Evolutionary conservation across 2,888 invertebrate genomes (phyloP), one percentile per base, ranked within the genome.

Genomic region (Cerceris rybyensis): DNA sequence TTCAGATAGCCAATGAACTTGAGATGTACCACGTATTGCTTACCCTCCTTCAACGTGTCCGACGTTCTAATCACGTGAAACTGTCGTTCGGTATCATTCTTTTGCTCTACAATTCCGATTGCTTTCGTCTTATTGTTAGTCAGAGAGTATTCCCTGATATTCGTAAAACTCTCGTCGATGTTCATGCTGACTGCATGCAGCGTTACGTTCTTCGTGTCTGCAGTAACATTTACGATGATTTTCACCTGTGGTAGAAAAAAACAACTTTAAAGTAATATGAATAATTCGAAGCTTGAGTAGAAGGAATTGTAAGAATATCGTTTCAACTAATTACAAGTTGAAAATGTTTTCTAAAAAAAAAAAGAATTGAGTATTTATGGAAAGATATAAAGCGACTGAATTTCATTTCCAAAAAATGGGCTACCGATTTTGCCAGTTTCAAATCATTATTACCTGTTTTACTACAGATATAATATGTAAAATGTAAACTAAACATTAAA

Each of bases 101-200:
- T 85, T 83, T 93, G 93, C 54, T 92, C 92, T 41, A 89, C 90
- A 73, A 93, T 93, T 75, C 91, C 90, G 7, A 93, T 50, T 46
- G 89, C 57, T 57, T 81, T 86, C n/a, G 72, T 79, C 6, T 70
- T 80, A 46, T 81, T 86, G 16, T 50, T 70, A 28, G 70, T 41
- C 57, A 65, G 88, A 9, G 93, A 87, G 50, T 90, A 86, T 39
- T 92, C 90, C 0, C 89, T 93, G 41, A 94, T 93, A 58, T 90
- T 93, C 5, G 96, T 93, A 63, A 93, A 93, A 46, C 94, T 93
- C 64, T 94, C 93, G 52, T 94, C 93, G 77, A 97, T 95, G 60
- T 93, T 93, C 81, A 98, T 93, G 81, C 96, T 96, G 50, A 95
- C 94, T 7, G 95, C 95, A 89, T 98, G 97, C 80, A 98, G 93